Percentiles rank a stretch among this genome's conserved stretches.
Conservation (phyloP, 2,797 vertebrate species). For the Discoglossus pictus region DNA sequence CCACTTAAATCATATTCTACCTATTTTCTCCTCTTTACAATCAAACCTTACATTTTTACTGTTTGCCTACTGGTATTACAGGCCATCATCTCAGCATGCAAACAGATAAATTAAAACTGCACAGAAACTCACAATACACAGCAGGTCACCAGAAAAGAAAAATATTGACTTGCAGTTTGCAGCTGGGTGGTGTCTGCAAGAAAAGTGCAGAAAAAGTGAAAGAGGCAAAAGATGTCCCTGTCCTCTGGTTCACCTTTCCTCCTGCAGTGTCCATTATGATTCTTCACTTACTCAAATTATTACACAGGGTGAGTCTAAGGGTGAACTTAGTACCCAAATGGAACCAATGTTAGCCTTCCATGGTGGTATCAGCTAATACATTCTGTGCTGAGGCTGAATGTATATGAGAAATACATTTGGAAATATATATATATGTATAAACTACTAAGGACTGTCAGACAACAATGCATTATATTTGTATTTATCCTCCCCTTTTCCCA, state of each 20-base stretch:
- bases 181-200: slow-evolving; percentile 22
- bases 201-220: slow-evolving; percentile 6
- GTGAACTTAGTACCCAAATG: background rate
- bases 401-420: too few species aligned
- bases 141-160: slow-evolving; percentile 11
- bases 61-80: background rate
- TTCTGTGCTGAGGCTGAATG: too few species aligned
- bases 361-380: background rate
- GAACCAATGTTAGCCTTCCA: too few species aligned
- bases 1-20: too few species aligned
- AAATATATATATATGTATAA: too few species aligned
- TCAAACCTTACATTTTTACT: too few species aligned
- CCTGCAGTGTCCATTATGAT: slow-evolving; percentile 15
- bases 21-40: too few species aligned
- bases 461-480: too few species aligned
- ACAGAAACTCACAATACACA: slow-evolving; percentile 7
- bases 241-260: slow-evolving; percentile 30
- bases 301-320: background rate
- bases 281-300: background rate
- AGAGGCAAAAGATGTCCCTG: slow-evolving; percentile 11
- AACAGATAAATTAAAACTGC: background rate
- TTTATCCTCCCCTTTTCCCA: too few species aligned
- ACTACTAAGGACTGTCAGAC: too few species aligned
- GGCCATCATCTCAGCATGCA: background rate
- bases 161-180: slow-evolving; percentile 25